phyloP scores from a whole-genome alignment of 2,888 invertebrate species.

The Eupithecia vulgata region DNA sequence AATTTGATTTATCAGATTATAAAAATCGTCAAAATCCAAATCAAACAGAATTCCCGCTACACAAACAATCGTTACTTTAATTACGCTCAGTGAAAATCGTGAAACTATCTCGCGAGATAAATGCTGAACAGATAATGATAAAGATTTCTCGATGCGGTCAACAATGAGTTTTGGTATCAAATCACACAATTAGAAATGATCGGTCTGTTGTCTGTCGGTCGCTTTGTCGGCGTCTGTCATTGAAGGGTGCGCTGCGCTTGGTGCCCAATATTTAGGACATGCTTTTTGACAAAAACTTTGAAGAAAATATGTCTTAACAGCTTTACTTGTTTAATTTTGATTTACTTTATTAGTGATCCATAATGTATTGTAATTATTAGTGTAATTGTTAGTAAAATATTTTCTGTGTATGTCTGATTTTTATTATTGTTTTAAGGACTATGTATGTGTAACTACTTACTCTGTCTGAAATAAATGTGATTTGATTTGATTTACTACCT shows the following conservation, averaged over 20 bases:
- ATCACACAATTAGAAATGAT: slow-evolving; percentile 83
- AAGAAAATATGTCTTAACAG: not conserved
- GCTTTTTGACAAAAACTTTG: not conserved
- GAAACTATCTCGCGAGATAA: slow-evolving; percentile 36
- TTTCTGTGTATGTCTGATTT: too few relatives aligned
- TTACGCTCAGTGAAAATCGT: slow-evolving; percentile 32
- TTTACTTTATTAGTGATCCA: too few relatives aligned
- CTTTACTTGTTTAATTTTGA: too few relatives aligned
- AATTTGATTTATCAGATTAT: slow-evolving; percentile 1
- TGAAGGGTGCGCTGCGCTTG: slow-evolving; percentile 52
- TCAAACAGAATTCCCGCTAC: slow-evolving; percentile 30
- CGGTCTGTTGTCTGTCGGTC: slow-evolving; percentile 71
- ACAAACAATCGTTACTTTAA: slow-evolving; percentile 30
- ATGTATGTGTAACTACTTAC: too few relatives aligned
- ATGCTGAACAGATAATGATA: slow-evolving; percentile 53
- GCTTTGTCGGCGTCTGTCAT: slow-evolving; percentile 71
- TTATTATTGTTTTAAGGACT: too few relatives aligned
- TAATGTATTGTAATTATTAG: too few relatives aligned
- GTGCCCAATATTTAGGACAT: slow-evolving; percentile 20
- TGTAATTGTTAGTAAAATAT: too few relatives aligned
- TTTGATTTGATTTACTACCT: too few relatives aligned
- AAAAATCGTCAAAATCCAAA: slow-evolving; percentile 4
- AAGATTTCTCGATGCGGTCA: slow-evolving; percentile 72
- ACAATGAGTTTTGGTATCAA: slow-evolving; percentile 83
- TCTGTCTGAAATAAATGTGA: too few relatives aligned